Evolutionary conservation across 2,113 vertebrate species (phyloP).

Genomic region (Neodontobutis hainanensis): DNA sequence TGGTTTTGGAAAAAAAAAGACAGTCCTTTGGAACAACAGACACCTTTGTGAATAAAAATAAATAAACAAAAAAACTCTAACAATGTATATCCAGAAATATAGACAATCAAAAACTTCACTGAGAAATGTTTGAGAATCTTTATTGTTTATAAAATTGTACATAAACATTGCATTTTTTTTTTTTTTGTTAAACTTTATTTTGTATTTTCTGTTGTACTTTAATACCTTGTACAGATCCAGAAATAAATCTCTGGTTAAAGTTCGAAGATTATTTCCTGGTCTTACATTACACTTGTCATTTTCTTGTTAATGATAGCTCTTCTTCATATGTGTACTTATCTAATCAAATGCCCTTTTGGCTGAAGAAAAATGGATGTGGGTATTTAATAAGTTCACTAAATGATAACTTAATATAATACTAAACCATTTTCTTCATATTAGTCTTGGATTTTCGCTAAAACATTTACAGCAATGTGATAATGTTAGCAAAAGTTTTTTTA

Average conservation of each 20-base stretch:
- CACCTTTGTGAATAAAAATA: conserved; percentile 77
- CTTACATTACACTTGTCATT: not conserved
- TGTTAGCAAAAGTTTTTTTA: too few species aligned
- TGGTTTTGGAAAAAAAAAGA: conserved; percentile 65
- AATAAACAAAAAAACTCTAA: conserved; percentile 73
- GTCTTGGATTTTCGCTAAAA: too few species aligned
- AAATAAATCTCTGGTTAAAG: conserved; percentile 99
- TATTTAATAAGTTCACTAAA: too few species aligned
- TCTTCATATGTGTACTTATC: too few species aligned
- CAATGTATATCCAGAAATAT: conserved; percentile 86
- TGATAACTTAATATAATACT: too few species aligned
- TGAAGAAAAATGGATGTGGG: too few species aligned
- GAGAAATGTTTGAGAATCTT: conserved; percentile 90
- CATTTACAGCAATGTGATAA: too few species aligned
- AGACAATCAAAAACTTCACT: conserved; percentile 97
- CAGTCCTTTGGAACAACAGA: conserved; percentile 68
- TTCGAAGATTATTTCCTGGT: conserved; percentile 28
- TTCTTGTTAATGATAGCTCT: too few species aligned
- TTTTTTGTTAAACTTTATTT: conserved; percentile 97
- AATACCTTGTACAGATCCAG: conserved; percentile 99
- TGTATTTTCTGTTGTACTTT: conserved; percentile 99
- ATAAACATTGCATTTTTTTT: conserved; percentile 87
- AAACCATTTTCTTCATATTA: too few species aligned
- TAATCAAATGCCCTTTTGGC: too few species aligned
- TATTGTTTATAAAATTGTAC: conserved; percentile 99